A percentile compares a stretch with the other conserved stretches of the same genome.
Conservation (phyloP, 1,140 invertebrate genomes). For the Calephelis nemesis region DNA sequence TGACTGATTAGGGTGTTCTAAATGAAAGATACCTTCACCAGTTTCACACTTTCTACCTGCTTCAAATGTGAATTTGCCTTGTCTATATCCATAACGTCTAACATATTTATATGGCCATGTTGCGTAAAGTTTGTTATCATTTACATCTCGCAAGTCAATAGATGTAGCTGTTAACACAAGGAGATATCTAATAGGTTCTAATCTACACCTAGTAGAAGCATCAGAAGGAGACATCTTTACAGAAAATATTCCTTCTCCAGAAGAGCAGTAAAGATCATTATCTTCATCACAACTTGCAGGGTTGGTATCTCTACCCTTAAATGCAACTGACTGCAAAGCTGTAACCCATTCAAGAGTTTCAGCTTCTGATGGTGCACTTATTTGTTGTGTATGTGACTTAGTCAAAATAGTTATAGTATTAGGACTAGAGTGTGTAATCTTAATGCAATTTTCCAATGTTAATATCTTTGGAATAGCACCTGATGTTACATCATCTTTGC, state of each 20-base stretch:
- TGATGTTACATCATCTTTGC: slow-evolving; percentile 84
- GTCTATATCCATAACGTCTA: slow-evolving; percentile 89
- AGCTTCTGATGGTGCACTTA: slow-evolving; percentile 84
- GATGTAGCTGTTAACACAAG: slow-evolving; percentile 86
- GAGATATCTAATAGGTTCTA: slow-evolving; percentile 86
- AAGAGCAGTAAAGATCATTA: slow-evolving; percentile 91
- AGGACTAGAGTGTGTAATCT: slow-evolving; percentile 85
- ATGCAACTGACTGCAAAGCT: slow-evolving; percentile 90
- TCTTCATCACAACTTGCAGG: slow-evolving; percentile 88
- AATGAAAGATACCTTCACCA: slow-evolving; percentile 90
- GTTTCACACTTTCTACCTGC: slow-evolving; percentile 93
- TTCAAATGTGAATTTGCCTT: slow-evolving; percentile 92
- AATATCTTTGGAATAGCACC: slow-evolving; percentile 85
- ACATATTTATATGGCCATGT: slow-evolving; percentile 94
- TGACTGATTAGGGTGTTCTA: slow-evolving; percentile 88
- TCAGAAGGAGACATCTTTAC: slow-evolving; percentile 89
- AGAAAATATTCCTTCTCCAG: slow-evolving; percentile 88
- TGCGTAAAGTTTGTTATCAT: slow-evolving; percentile 83
- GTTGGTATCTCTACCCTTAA: slow-evolving; percentile 83
- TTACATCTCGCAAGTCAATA: slow-evolving; percentile 85
- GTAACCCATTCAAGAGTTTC: slow-evolving; percentile 88
- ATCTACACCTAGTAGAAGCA: slow-evolving; percentile 86
- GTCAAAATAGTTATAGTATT: slow-evolving; percentile 85
- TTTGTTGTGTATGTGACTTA: slow-evolving; percentile 85
- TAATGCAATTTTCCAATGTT: slow-evolving; percentile 91